A percentile compares a stretch with the other conserved stretches of the same genome.
Evolutionary conservation across 2,888 invertebrate species (phyloP).

Genomic region (Aromia moschata): DNA sequence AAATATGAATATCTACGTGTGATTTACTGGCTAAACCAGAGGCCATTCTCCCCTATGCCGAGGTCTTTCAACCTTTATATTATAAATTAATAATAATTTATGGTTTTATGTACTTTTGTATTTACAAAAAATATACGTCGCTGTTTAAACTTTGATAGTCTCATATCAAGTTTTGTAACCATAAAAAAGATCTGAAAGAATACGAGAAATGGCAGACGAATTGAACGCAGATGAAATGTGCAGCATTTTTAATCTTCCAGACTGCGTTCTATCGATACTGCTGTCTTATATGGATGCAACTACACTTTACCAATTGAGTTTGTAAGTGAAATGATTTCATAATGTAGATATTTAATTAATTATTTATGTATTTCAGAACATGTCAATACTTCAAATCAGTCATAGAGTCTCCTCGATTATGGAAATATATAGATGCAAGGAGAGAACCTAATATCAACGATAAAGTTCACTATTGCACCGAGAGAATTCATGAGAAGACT

Average conservation of each 20-base stretch:
- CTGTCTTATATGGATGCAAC: conserved; percentile 54
- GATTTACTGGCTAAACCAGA: too few relatives aligned
- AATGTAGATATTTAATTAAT: not conserved
- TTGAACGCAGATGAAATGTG: conserved; percentile 20
- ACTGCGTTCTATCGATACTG: conserved; percentile 53
- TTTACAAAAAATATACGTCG: too few relatives aligned
- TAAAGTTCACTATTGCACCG: conserved; percentile 51
- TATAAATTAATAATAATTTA: too few relatives aligned
- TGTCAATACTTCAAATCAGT: conserved; percentile 50
- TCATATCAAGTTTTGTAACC: too few relatives aligned
- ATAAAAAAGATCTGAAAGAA: not conserved
- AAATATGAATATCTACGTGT: too few relatives aligned
- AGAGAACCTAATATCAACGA: conserved; percentile 47
- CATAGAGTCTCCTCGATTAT: conserved; percentile 51
- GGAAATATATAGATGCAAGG: conserved; percentile 54
- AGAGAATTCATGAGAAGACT: conserved; percentile 50
- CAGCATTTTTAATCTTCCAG: conserved; percentile 47
- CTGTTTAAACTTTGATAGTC: too few relatives aligned
- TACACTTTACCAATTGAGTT: conserved; percentile 52
- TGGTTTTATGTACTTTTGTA: too few relatives aligned
- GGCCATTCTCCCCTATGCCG: too few relatives aligned
- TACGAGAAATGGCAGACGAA: conserved; percentile 3
- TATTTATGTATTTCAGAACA: conserved; percentile 45
- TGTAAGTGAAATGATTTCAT: conserved; percentile 43
- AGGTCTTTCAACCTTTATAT: too few relatives aligned